Base-by-base conservation (phyloP, 2,888 invertebrate genomes). In the Eledona agricola region DNA sequence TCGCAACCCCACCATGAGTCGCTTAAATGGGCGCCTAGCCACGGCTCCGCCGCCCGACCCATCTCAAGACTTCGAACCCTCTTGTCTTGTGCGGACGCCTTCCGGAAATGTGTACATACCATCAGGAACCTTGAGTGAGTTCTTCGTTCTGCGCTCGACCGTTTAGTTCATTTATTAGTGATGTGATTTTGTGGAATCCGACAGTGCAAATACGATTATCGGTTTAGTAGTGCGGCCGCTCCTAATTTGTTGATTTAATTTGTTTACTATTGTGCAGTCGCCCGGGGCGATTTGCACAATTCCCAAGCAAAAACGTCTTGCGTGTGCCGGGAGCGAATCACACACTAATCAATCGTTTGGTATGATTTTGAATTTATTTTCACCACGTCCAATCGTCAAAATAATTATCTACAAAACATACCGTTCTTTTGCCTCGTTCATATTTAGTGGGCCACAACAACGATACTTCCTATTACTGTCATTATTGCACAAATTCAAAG, bases 21-120 rank as follows among this genome's bases (percentile, higher is more conserved):
- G 93, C 74, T 84, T 91, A 77, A 92, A 92, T 84, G 91, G 91
- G 77, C 87, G 92, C 76, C 84, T 90, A 78, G 88, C 89, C 74
- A 87, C 88, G 75, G 89, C 90, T 78, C 88, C 89, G 66, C 86
- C 85, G 67, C 86, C 86, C 75, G 79, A 81, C 73, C 80, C 86
- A 43, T 66, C 67, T 57, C 74, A 75, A 65, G 93, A 93, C 78
- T 90, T 92, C 78, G 93, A 93, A 78, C 91, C 93, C 66, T 90
- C 92, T 74, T 93, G 93, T 77, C 85, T 93, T 72, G 92, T 93
- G 71, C 85, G 93, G 77, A 93, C 93, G 63, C 91, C 93, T 65
- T 93, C 93, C 66, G 93, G 93, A 76, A 93, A 93, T 81, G 90
- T 93, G 76, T 93, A 93, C 82, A 93, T 93, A 84, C 93, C 93